Conservation (phyloP, 2,797 vertebrate genomes). For the Pseudotriccus pelzelni region DNA sequence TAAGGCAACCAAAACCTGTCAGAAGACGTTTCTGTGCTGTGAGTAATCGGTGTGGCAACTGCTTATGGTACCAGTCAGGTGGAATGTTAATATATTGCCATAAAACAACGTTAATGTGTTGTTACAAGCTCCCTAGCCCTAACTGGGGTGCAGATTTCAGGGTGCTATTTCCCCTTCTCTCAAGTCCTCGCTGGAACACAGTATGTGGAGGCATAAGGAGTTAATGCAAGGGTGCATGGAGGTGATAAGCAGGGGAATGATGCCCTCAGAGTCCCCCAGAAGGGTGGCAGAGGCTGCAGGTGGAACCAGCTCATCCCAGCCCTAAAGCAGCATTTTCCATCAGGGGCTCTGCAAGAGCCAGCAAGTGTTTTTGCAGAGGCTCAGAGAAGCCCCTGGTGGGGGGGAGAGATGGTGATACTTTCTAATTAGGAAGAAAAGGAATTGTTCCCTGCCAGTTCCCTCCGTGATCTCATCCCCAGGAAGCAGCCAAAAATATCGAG, state of each 20-base stretch:
- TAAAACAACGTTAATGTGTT: not conserved
- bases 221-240: not conserved
- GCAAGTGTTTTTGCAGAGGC: not conserved
- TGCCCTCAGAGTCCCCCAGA: not conserved
- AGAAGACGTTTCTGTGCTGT: not conserved
- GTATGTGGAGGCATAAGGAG: not conserved
- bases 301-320: not conserved
- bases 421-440: not conserved
- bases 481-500: not conserved
- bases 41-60: not conserved
- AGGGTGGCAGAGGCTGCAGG: not conserved
- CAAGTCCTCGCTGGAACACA: not conserved
- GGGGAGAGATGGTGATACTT: fast-evolving
- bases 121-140: not conserved
- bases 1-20: not conserved
- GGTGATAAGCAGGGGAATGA: not conserved
- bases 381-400: not conserved
- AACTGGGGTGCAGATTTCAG: not conserved
- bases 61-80: not conserved
- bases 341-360: not conserved
- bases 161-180: fast-evolving
- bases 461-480: not conserved
- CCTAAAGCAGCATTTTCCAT: not conserved
- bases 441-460: not conserved
- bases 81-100: not conserved